Percentiles rank a stretch among this genome's conserved stretches.
Evolutionary conservation across 2,113 vertebrate species (phyloP).

Genomic region (Okapia johnstoni): DNA sequence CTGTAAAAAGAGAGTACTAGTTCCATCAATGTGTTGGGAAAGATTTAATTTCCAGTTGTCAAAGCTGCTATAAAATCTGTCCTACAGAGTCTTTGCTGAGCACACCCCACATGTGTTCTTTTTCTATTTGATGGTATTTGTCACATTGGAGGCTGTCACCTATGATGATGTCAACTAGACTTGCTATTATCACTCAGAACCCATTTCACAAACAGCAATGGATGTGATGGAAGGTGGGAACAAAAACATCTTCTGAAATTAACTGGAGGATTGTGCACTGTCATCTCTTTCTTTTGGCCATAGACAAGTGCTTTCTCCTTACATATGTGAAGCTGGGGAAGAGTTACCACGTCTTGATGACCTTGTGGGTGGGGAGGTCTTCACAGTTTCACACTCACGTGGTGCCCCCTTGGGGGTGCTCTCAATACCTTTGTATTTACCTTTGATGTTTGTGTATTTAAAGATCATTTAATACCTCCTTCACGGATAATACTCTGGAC

Average conservation of each 20-base stretch:
- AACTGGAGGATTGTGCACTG: too few species aligned
- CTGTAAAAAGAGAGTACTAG: background rate
- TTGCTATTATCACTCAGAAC: background rate
- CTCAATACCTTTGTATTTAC: background rate
- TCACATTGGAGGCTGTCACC: background rate
- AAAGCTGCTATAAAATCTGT: background rate
- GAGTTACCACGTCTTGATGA: accelerated
- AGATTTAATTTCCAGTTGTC: background rate
- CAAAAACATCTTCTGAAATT: background rate
- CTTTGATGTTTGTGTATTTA: background rate
- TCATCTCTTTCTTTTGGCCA: background rate
- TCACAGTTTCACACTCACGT: background rate
- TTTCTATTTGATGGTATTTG: background rate
- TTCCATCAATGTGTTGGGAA: background rate
- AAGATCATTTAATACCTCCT: background rate
- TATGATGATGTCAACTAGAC: background rate
- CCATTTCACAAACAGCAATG: background rate
- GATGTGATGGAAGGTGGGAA: background rate
- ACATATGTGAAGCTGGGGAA: background rate
- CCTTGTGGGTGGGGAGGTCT: background rate
- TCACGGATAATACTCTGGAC: background rate
- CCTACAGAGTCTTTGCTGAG: background rate
- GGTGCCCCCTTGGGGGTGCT: background rate
- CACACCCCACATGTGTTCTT: accelerated
- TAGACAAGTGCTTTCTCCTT: background rate